Evolutionary conservation across 2,888 invertebrate species (phyloP).

Genomic region (Blera fallax): DNA sequence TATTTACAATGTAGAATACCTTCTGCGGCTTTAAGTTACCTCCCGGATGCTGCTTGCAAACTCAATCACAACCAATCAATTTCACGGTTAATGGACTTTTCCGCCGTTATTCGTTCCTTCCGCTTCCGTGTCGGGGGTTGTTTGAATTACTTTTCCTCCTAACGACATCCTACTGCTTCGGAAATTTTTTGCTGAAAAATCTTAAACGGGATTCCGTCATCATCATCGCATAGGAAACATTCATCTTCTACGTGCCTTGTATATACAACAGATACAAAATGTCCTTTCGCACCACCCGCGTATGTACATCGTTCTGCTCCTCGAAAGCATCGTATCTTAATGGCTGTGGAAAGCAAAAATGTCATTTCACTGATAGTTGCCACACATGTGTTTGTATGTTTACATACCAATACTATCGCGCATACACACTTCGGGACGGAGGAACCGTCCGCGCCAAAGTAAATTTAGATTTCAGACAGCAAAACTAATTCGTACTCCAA

Average conservation of each 20-base stretch:
- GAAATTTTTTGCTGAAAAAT: background rate
- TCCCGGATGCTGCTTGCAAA: background rate
- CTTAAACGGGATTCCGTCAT: conserved; percentile 35
- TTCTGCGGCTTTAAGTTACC: background rate
- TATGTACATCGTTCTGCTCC: background rate
- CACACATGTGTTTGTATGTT: background rate
- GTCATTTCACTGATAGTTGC: conserved; percentile 30
- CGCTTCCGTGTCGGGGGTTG: background rate
- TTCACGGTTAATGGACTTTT: conserved; percentile 47
- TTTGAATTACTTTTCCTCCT: background rate
- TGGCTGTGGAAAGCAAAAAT: conserved; percentile 2
- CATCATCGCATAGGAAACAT: background rate
- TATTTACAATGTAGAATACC: background rate
- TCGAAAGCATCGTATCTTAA: background rate
- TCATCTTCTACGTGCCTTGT: conserved; percentile 39
- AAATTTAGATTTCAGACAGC: conserved; percentile 17
- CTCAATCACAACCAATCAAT: conserved; percentile 46
- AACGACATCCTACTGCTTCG: background rate
- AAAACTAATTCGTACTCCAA: conserved; percentile 22
- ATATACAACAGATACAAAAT: conserved; percentile 5
- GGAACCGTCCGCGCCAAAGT: conserved; percentile 12
- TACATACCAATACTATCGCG: too few relatives aligned
- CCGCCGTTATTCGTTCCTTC: conserved; percentile 5
- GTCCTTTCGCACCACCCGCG: conserved; percentile 7
- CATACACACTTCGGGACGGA: too few relatives aligned